Evolutionary conservation across 2,888 invertebrate species (phyloP).

Genomic region (Criorhina ranunculi): DNA sequence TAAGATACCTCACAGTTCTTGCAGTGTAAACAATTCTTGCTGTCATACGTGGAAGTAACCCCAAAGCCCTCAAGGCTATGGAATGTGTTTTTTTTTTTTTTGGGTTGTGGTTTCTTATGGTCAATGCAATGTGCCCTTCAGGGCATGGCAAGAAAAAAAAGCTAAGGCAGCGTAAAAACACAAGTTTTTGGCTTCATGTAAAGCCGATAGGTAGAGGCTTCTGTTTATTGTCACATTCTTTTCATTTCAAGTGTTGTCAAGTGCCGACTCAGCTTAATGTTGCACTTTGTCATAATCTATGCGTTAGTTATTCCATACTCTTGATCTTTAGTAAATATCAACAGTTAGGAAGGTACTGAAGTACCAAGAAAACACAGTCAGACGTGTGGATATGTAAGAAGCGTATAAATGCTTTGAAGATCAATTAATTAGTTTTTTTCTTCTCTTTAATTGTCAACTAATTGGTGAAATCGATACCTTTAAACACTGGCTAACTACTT

Average conservation of each 20-base stretch:
- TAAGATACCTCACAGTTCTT: not conserved
- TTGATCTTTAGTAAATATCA: conserved; percentile 11
- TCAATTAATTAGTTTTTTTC: no score
- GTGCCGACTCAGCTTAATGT: no score
- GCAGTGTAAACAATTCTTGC: not conserved
- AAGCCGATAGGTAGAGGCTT: no score
- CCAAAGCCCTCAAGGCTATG: no score
- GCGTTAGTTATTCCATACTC: not conserved
- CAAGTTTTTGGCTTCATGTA: no score
- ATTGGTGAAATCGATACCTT: not conserved
- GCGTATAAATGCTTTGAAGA: not conserved
- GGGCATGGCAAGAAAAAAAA: no score
- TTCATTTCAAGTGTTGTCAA: no score
- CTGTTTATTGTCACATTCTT: not conserved
- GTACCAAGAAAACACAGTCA: not conserved
- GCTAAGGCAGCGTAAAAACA: no score
- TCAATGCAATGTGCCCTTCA: no score
- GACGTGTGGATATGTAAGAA: not conserved
- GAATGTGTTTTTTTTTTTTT: no score
- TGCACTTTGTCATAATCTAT: not conserved
- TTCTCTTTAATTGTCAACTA: conserved; percentile 1
- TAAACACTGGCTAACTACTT: not conserved
- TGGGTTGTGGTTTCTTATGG: no score
- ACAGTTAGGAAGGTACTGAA: not conserved
- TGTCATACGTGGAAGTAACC: not conserved